These are phyloP conservation scores for Brachirus orientalis DNA, from an alignment of 2,113 vertebrate species.

Conservation along the genomic window DNA sequence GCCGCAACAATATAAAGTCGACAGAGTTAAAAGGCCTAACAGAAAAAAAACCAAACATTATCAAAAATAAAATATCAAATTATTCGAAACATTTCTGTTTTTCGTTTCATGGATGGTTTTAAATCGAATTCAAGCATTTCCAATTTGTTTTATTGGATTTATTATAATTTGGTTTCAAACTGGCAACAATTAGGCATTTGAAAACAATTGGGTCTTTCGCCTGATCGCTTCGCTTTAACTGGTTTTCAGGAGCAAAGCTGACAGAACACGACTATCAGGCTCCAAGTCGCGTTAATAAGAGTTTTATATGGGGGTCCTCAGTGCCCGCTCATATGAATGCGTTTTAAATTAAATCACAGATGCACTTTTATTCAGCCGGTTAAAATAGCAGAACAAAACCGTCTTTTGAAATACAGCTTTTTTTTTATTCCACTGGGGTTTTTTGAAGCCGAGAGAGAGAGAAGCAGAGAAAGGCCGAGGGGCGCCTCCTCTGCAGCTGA, in stretches of 20 bases:
- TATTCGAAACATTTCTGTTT: neutral
- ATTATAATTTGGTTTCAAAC: slow-evolving; percentile 22
- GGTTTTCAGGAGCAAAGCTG: slow-evolving; percentile 60
- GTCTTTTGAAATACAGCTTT: slow-evolving; percentile 92
- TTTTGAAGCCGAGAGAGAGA: slow-evolving; percentile 63
- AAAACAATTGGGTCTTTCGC: slow-evolving; percentile 6
- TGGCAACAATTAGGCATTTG: slow-evolving; percentile 19
- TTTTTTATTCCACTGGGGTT: slow-evolving; percentile 87
- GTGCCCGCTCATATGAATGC: slow-evolving; percentile 81
- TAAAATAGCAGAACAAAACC: slow-evolving; percentile 94
- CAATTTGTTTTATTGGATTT: slow-evolving; percentile 15
- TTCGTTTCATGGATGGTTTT: too few species aligned
- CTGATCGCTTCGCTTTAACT: slow-evolving; percentile 53
- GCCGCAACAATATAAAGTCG: neutral
- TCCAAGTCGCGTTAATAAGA: slow-evolving; percentile 74
- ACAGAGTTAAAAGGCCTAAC: neutral
- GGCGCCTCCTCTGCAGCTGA: slow-evolving; percentile 89
- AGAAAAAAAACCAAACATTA: fast-evolving
- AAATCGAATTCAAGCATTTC: neutral
- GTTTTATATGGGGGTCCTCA: slow-evolving; percentile 73
- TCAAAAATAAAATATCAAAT: neutral
- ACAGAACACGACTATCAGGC: slow-evolving; percentile 75
- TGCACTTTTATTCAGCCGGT: slow-evolving; percentile 90
- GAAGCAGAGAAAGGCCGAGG: slow-evolving; percentile 78
- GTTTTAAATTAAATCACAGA: slow-evolving; percentile 97